Evolutionary conservation across 1,140 invertebrate species (phyloP).

Genomic region (Brachionus rotundiformis): DNA sequence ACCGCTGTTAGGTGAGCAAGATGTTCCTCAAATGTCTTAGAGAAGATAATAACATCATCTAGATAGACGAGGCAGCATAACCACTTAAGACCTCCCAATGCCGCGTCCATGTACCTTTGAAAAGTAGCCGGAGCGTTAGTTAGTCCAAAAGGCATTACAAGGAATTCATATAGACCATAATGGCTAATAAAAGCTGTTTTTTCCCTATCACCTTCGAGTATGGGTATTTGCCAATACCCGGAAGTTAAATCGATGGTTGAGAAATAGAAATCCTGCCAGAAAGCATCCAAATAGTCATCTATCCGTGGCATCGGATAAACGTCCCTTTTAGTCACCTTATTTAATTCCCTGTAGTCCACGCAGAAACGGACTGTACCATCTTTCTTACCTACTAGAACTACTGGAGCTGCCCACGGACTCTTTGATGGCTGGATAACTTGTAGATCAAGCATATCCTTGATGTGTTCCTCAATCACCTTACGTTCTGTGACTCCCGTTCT

Average conservation of each 20-base stretch:
- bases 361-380: background rate
- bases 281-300: background rate
- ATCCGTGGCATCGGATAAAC: constrained; percentile 29
- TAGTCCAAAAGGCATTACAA: constrained; percentile 34
- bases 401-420: background rate
- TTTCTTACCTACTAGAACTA: background rate
- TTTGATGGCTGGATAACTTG: constrained; percentile 1
- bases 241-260: constrained; percentile 35
- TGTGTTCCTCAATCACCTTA: background rate
- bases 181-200: background rate
- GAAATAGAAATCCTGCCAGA: background rate
- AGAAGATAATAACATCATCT: background rate
- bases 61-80: background rate
- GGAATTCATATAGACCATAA: constrained; percentile 11
- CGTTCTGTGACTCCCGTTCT: background rate
- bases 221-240: constrained; percentile 33
- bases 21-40: background rate
- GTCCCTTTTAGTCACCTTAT: constrained; percentile 31
- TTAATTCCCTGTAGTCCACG: constrained; percentile 44
- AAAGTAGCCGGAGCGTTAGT: constrained; percentile 1
- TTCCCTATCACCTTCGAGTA: background rate
- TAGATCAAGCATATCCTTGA: background rate
- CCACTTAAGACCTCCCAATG: background rate
- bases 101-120: background rate
- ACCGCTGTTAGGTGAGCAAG: background rate